Percentiles rank a stretch among this genome's conserved stretches.
Conservation (phyloP, 2,888 invertebrate species). For the Orchesella flavescens region DNA sequence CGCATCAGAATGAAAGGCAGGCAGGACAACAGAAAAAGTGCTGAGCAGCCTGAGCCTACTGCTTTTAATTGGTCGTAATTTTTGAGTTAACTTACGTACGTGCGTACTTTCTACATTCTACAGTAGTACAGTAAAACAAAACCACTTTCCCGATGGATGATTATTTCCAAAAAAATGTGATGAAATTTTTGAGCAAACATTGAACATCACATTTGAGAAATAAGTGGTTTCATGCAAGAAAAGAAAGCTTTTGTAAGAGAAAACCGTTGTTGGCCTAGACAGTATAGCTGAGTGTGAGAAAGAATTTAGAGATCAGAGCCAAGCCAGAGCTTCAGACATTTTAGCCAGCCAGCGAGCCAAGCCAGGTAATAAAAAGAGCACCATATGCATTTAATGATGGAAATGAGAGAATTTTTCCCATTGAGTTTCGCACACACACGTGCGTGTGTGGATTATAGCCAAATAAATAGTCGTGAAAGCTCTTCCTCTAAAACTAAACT, state of each 20-base stretch:
- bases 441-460: neutral
- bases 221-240: neutral
- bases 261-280: no score
- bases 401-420: constrained; percentile 44
- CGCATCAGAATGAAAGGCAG: neutral
- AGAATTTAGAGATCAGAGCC: neutral
- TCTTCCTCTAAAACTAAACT: constrained; percentile 2
- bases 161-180: constrained; percentile 25
- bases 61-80: neutral
- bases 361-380: constrained; percentile 42
- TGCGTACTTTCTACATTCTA: no score
- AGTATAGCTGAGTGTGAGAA: neutral
- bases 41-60: no score
- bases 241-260: neutral
- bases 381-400: constrained; percentile 50
- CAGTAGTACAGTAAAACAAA: no score
- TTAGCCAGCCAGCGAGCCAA: constrained; percentile 16
- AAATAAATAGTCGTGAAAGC: neutral
- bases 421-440: constrained; percentile 14
- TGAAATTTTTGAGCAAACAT: neutral
- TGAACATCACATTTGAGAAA: neutral
- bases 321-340: neutral
- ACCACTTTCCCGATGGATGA: constrained; percentile 22
- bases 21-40: neutral
- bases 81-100: no score